Evolutionary conservation across 2,113 vertebrate species (phyloP).

Genomic region (Thamnophis sirtalis): DNA sequence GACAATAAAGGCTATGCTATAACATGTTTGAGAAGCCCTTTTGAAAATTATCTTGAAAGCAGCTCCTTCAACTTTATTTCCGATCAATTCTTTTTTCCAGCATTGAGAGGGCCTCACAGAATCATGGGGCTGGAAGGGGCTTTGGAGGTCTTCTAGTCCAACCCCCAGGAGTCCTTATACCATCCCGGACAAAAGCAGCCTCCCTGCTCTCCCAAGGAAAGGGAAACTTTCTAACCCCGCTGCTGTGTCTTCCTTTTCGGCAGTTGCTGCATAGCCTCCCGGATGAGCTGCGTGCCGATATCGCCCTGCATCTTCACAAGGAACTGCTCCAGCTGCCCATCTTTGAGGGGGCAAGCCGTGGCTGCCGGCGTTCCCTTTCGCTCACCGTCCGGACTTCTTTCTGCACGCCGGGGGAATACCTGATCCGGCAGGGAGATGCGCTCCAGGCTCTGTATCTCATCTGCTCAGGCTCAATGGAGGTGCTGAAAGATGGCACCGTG

Average conservation of each 20-base stretch:
- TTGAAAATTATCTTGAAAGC: background rate
- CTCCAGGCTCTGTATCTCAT: conserved; percentile 70
- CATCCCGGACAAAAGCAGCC: background rate
- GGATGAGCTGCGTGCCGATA: conserved; percentile 67
- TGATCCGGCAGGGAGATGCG: conserved; percentile 69
- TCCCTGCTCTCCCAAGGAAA: background rate
- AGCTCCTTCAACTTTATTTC: background rate
- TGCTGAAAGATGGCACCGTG: conserved; percentile 68
- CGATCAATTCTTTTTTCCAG: background rate
- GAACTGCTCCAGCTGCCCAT: conserved; percentile 69
- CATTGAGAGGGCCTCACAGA: too few species aligned
- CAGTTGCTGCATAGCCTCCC: conserved; percentile 69
- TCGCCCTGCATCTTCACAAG: conserved; percentile 70
- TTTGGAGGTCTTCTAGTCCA: background rate
- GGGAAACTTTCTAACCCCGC: background rate
- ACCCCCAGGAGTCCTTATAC: background rate
- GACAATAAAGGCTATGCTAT: too few species aligned
- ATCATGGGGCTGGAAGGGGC: too few species aligned
- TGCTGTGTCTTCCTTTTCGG: background rate
- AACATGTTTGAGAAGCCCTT: too few species aligned
- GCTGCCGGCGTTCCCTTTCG: conserved; percentile 65
- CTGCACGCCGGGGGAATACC: conserved; percentile 67
- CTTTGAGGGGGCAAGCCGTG: conserved; percentile 60
- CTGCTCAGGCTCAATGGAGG: conserved; percentile 72
- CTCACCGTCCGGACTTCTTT: conserved; percentile 64